Evolutionary conservation across 2,113 vertebrate genomes (phyloP).

Genomic region (Zingel zingel): DNA sequence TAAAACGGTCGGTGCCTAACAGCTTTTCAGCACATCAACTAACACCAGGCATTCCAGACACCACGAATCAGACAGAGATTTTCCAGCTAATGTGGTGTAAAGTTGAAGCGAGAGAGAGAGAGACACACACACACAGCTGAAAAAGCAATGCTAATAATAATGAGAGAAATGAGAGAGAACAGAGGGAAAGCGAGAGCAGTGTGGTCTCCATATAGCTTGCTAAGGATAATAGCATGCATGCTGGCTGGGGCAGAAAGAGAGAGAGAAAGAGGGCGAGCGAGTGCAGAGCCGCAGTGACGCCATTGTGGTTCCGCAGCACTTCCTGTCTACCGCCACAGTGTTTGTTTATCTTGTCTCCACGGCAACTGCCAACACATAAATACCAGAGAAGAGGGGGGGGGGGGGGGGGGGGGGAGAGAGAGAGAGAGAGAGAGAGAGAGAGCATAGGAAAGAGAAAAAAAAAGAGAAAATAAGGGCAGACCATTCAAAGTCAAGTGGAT

Average conservation of each 20-base stretch:
- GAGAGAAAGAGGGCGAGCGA: conserved; percentile 60
- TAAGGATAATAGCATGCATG: conserved; percentile 78
- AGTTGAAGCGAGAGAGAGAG: conserved; percentile 28
- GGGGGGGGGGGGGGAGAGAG: too few relatives aligned
- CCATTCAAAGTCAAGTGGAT: conserved; percentile 75
- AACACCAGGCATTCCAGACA: conserved; percentile 73
- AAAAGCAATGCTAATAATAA: conserved; percentile 84
- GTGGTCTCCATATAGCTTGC: conserved; percentile 70
- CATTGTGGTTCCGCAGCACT: conserved; percentile 88
- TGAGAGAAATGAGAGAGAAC: conserved; percentile 68
- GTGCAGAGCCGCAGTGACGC: conserved; percentile 86
- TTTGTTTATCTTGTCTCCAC: conserved; percentile 86
- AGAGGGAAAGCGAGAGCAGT: conserved; percentile 46
- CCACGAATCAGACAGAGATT: conserved; percentile 75
- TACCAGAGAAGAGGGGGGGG: conserved; percentile 76
- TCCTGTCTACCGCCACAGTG: conserved; percentile 87
- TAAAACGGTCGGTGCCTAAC: conserved; percentile 24
- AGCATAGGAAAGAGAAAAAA: conserved; percentile 56
- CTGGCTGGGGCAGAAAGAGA: conserved; percentile 60
- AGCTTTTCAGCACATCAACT: conserved; percentile 64
- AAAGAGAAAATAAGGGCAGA: conserved; percentile 72
- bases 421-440: conserved; percentile 21
- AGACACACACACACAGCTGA: conserved; percentile 71
- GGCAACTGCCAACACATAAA: conserved; percentile 86
- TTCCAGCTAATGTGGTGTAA: conserved; percentile 71